Base-by-base conservation (phyloP, 2,888 invertebrate species). In the Caenorhabditis imperialis region DNA sequence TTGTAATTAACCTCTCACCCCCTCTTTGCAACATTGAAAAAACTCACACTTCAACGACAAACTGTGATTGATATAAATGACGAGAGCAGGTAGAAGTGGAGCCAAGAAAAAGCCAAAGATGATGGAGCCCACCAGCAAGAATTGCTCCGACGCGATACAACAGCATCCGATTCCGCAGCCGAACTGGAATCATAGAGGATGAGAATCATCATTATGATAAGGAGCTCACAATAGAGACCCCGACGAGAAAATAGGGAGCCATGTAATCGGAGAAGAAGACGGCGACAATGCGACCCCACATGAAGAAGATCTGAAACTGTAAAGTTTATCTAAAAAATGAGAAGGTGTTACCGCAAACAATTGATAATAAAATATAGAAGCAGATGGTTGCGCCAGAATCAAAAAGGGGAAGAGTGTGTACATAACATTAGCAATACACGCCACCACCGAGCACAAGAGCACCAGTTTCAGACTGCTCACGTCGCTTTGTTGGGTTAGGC, bases 91-190 rank as follows among this genome's bases (percentile, higher is more conserved):
- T 4, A 73, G 51, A 3, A 70, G 22, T n/a, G 76, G 73, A 1
- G 79, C 62, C 27, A 77, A 22, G 54, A 78, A 79, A 35, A 79
- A 73, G 7, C 77, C 77, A 20, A 77, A 77, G 14, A 75, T 35
- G 3, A 73, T 55, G 0, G 77, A 74, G 8, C 79, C 79, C 12
- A 75, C 30, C 8, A 70, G 55, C 2, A 79, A 54, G 5, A 62
- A 69, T n/a, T 67, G 72, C 20, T 79, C 79, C 16, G 77, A 77
- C 18, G 77, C 70, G 16, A 79, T 63, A 1, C 62, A 69, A 20
- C 79, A 79, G 33, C 75, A 72, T 20, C 77, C 77, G 42, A 75
- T 61, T 45, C 77, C 77, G 30, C 76, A 70, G 3, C 79, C 79
- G 37, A 79, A 67, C 75, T 78, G 42, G 20, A 75, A 55, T n/a